Conservation (phyloP, 2,888 invertebrate species). For the Agonopterix heracliana region DNA sequence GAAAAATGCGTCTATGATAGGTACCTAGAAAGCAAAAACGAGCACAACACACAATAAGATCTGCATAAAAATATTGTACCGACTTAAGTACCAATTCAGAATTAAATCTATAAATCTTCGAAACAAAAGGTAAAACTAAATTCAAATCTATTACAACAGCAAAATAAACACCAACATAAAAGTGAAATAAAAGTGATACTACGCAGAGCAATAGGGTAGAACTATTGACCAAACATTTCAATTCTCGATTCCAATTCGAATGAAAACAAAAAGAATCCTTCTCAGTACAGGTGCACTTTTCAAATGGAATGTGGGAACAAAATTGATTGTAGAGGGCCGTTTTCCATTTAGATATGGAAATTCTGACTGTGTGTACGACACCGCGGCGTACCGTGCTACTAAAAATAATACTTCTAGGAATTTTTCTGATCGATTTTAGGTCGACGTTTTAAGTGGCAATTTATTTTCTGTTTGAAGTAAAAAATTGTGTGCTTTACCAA, state of each 20-base stretch:
- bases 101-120: too few species aligned
- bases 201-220: not conserved
- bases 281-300: constrained; percentile 66
- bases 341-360: constrained; percentile 74
- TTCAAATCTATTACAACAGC: too few species aligned
- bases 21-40: too few species aligned
- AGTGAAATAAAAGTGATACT: not conserved
- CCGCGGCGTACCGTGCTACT: constrained; percentile 34
- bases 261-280: constrained; percentile 45
- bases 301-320: constrained; percentile 63
- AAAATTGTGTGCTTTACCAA: too few species aligned
- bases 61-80: too few species aligned
- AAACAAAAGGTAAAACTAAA: too few species aligned
- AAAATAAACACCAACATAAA: not conserved
- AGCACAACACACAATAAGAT: too few species aligned
- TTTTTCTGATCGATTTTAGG: too few species aligned
- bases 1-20: too few species aligned
- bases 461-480: too few species aligned
- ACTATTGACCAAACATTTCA: constrained; percentile 33
- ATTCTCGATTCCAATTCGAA: constrained; percentile 42
- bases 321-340: constrained; percentile 68
- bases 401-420: constrained; percentile 28
- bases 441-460: too few species aligned
- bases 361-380: constrained; percentile 56
- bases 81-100: too few species aligned